Evolutionary conservation across 2,888 invertebrate species (phyloP).

Genomic region (Cheilosia vulpina): DNA sequence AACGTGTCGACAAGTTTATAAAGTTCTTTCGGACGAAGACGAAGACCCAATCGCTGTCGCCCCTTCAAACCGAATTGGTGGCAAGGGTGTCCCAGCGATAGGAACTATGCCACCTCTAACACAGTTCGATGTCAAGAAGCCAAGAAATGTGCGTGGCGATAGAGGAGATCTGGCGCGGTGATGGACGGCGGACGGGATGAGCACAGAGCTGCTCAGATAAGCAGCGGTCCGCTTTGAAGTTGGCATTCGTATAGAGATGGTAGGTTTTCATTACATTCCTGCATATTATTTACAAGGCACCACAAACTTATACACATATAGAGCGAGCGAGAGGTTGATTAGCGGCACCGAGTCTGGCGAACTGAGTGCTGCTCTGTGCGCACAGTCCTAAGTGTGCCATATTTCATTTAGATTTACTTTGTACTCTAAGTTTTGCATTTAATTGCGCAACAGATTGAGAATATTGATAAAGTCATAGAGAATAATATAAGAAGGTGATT

Average conservation of each 20-base stretch:
- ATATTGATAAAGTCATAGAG: slow-evolving; percentile 50
- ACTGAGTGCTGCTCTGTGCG: slow-evolving; percentile 13
- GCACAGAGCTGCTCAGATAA: slow-evolving; percentile 18
- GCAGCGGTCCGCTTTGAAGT: slow-evolving; percentile 39
- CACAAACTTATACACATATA: background rate
- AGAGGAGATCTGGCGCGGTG: background rate
- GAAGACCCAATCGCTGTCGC: background rate
- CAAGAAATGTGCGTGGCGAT: background rate
- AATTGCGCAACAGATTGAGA: slow-evolving; percentile 64
- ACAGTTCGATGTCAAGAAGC: slow-evolving; percentile 19
- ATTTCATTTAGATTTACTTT: slow-evolving; percentile 61
- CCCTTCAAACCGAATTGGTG: background rate
- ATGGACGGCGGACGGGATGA: slow-evolving; percentile 8
- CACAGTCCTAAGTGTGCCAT: slow-evolving; percentile 43
- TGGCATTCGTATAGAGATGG: slow-evolving; percentile 6
- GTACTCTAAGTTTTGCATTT: slow-evolving; percentile 45
- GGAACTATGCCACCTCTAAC: background rate
- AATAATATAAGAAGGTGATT: slow-evolving; percentile 56
- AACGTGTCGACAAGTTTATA: background rate
- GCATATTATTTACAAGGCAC: slow-evolving; percentile 42
- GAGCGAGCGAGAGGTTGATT: slow-evolving; percentile 16
- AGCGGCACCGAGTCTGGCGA: slow-evolving; percentile 60
- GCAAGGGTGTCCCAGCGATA: background rate
- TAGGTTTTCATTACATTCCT: slow-evolving; percentile 44
- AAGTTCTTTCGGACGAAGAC: background rate